Evolutionary conservation across 2,888 invertebrate genomes (phyloP), one percentile per base, ranked within the genome.

Genomic region (Bibio marci): DNA sequence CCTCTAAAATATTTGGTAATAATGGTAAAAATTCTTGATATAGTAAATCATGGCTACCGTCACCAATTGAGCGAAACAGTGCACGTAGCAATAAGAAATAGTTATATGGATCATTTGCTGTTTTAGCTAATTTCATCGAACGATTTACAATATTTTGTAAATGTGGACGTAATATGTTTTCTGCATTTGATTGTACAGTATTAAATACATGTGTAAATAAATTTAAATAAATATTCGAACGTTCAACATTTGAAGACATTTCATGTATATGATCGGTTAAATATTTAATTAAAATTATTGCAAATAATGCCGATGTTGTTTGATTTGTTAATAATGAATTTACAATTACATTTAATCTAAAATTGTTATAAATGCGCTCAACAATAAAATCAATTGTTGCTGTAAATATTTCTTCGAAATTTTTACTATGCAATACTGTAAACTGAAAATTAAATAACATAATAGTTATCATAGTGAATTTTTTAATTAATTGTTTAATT

Each of bases 11-110:
- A 62, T 88, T 92, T 0, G 98, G 97, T 19, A 98, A 62, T 17
- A 98, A 64, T 0, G 98, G 97, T 35, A 98, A 65, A 59, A 98
- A 98, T 62, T 98, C 97, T 62, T 95, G 94, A 58, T 98, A 98
- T 10, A 98, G 65, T 28, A 95, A 67, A 63, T 98, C 97, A 57
- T 98, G 97, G 50, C 90, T 91, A 10, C 97, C 97, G n/a, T 95
- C 97, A 1, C 98, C 97, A 50, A 98, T 98, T 0, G 94, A 95
- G 39, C 97, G 70, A 58, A 98, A 98, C 27, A 98, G 62, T 0
- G 95, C 94, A 45, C 98, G 68, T 27, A 98, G 62, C 7, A 98
- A 65, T 32, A 95, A 65, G 57, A 99, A 97, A 58, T 97, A 98
- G 58, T 98, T 97, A 58, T 91, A 91, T 0, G 98, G 98, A 54